These are phyloP conservation scores for Drosophila helvetica DNA, from an alignment of 2,888 invertebrate species.

Conservation along the genomic window DNA sequence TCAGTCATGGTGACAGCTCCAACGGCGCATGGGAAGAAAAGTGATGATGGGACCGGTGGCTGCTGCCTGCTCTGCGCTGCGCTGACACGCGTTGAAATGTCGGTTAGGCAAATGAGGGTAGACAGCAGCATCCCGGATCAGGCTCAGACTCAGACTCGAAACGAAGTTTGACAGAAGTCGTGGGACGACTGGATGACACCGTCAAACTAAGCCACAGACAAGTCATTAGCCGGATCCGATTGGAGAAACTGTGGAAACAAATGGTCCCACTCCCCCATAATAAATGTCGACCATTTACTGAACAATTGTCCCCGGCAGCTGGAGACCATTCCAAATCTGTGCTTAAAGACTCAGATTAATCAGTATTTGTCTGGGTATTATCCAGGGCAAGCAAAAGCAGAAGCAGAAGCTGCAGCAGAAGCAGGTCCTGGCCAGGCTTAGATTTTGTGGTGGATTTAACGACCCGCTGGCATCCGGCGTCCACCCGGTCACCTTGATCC, in stretches of 20 bases:
- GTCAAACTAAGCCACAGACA: conserved; percentile 51
- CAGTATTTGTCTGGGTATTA: conserved; percentile 50
- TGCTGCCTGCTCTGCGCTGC: conserved; percentile 35
- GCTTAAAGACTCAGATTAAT: conserved; percentile 53
- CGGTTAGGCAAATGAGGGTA: conserved; percentile 79
- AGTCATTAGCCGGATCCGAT: conserved; percentile 57
- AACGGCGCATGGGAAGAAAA: conserved; percentile 51
- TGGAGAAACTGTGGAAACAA: conserved; percentile 26
- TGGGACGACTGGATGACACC: conserved; percentile 25
- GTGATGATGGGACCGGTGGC: conserved; percentile 44
- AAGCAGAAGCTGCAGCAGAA: not conserved
- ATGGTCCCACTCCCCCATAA: conserved; percentile 48
- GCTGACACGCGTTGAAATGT: conserved; percentile 70
- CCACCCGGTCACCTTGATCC: conserved; percentile 46
- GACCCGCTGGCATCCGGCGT: conserved; percentile 16
- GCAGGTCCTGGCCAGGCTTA: conserved; percentile 1
- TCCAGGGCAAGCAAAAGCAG: not conserved
- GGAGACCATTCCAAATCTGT: conserved; percentile 44
- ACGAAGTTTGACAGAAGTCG: conserved; percentile 36
- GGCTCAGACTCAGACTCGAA: conserved; percentile 3
- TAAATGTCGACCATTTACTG: conserved; percentile 65
- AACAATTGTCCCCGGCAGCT: conserved; percentile 56
- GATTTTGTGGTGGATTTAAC: conserved; percentile 44
- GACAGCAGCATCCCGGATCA: conserved; percentile 49
- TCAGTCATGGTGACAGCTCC: conserved; percentile 63